Percentiles rank a stretch among this genome's conserved stretches.
phyloP scores from a whole-genome alignment of 1,140 invertebrate genomes.

The Nasonia giraulti region DNA sequence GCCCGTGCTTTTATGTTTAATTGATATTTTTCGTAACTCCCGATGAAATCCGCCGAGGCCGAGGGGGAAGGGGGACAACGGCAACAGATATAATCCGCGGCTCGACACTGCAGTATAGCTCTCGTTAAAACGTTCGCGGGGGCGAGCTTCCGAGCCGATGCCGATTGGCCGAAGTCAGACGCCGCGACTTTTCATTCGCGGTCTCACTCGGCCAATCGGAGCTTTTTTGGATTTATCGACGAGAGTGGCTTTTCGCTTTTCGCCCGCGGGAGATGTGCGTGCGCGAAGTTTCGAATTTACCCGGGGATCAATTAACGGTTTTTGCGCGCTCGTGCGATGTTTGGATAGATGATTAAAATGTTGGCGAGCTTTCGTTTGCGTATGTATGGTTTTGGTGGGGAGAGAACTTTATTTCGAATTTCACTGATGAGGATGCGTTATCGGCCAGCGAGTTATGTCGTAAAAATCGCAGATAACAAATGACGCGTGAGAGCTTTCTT shows the following conservation, averaged over 20 bases:
- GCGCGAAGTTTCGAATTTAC: not conserved
- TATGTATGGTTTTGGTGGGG: too few relatives aligned
- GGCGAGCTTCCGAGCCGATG: not conserved
- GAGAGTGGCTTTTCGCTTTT: not conserved
- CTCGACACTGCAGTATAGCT: slow-evolving; percentile 18
- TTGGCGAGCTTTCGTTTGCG: not conserved
- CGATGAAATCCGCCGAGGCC: slow-evolving; percentile 23
- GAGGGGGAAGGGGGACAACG: slow-evolving; percentile 17
- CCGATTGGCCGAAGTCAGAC: not conserved
- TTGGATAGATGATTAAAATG: not conserved
- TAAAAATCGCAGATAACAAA: too few relatives aligned
- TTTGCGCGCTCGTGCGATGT: not conserved
- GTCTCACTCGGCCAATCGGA: slow-evolving; percentile 3
- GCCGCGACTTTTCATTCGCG: not conserved
- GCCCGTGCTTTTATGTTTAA: slow-evolving; percentile 68
- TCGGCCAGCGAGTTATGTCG: too few relatives aligned
- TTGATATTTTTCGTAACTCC: slow-evolving; percentile 70
- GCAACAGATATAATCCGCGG: slow-evolving; percentile 47
- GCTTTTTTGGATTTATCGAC: slow-evolving; percentile 32
- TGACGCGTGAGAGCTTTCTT: too few relatives aligned
- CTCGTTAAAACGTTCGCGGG: slow-evolving; percentile 38
- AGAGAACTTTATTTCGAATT: too few relatives aligned
- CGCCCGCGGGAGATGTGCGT: not conserved
- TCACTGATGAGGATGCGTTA: too few relatives aligned
- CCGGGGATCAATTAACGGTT: not conserved